Evolutionary conservation across 2,888 invertebrate species (phyloP).

Genomic region (Megaustenia siamemsis): DNA sequence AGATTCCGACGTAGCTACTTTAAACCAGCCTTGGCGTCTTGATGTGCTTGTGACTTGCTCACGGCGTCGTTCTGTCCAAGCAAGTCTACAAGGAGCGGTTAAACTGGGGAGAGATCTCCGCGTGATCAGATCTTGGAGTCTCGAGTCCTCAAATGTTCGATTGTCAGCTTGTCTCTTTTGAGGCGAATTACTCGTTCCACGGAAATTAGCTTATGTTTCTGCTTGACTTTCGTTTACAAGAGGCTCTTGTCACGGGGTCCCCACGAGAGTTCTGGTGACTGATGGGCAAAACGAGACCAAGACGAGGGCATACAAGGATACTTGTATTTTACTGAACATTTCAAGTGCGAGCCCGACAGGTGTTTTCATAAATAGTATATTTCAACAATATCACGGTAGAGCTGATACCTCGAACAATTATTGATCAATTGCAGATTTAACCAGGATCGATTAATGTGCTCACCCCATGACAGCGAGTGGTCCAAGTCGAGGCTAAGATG

Average conservation of each 20-base stretch:
- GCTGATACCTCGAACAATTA: too few species aligned
- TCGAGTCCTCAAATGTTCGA: background rate
- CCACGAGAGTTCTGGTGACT: background rate
- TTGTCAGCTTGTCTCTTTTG: background rate
- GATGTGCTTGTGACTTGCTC: background rate
- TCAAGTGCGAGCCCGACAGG: background rate
- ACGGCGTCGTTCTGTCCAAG: constrained; percentile 31
- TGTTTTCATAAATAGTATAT: background rate
- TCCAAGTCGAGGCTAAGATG: too few species aligned
- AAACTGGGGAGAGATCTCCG: background rate
- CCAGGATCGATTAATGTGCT: too few species aligned
- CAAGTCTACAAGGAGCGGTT: constrained; percentile 1
- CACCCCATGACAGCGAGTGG: too few species aligned
- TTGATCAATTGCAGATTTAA: too few species aligned
- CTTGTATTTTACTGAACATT: background rate
- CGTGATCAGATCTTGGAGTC: background rate
- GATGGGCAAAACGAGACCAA: constrained; percentile 14
- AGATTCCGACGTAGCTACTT: background rate
- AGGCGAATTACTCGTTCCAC: constrained; percentile 7
- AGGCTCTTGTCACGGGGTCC: background rate
- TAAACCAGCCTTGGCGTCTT: constrained; percentile 18
- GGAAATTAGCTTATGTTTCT: constrained; percentile 21
- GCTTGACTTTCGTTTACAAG: constrained; percentile 19
- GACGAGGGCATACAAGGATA: background rate
- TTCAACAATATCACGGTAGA: too few species aligned